Conservation (phyloP, 2,888 invertebrate species). For the Molanna angustata region DNA sequence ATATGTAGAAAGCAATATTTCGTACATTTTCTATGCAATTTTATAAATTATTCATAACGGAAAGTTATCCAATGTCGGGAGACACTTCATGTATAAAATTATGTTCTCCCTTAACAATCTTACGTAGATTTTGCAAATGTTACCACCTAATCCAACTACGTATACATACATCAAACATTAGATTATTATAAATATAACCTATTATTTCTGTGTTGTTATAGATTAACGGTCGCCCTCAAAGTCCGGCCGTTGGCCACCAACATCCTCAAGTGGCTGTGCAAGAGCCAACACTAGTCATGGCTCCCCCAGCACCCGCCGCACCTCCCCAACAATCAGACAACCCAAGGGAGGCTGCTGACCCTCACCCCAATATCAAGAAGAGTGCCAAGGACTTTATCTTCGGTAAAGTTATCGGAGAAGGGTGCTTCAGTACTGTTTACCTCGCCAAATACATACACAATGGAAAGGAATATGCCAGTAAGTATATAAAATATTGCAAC, state of each 20-base stretch:
- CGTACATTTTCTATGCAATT: too few relatives aligned
- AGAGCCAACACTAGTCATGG: slow-evolving; percentile 41
- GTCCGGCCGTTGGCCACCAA: slow-evolving; percentile 38
- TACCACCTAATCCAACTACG: too few relatives aligned
- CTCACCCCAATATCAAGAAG: slow-evolving; percentile 57
- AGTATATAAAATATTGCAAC: slow-evolving; percentile 45
- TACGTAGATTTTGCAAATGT: too few relatives aligned
- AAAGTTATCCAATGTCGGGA: too few relatives aligned
- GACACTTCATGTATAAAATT: too few relatives aligned
- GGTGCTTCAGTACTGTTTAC: slow-evolving; percentile 95
- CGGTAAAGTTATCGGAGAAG: slow-evolving; percentile 94
- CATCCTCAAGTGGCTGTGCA: slow-evolving; percentile 37
- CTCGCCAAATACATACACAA: slow-evolving; percentile 89
- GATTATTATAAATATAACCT: too few relatives aligned
- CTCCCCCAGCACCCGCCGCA: slow-evolving; percentile 43
- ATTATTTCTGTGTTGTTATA: slow-evolving; percentile 35
- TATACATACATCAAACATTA: too few relatives aligned
- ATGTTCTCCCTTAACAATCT: too few relatives aligned
- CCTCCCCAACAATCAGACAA: slow-evolving; percentile 44
- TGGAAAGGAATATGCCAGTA: slow-evolving; percentile 91
- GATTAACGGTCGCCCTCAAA: slow-evolving; percentile 46
- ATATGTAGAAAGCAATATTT: too few relatives aligned
- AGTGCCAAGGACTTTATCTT: slow-evolving; percentile 90
- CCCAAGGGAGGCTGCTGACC: slow-evolving; percentile 42
- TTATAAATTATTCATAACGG: too few relatives aligned